Conservation (phyloP, 2,113 vertebrate species). For the Aythya baeri region DNA sequence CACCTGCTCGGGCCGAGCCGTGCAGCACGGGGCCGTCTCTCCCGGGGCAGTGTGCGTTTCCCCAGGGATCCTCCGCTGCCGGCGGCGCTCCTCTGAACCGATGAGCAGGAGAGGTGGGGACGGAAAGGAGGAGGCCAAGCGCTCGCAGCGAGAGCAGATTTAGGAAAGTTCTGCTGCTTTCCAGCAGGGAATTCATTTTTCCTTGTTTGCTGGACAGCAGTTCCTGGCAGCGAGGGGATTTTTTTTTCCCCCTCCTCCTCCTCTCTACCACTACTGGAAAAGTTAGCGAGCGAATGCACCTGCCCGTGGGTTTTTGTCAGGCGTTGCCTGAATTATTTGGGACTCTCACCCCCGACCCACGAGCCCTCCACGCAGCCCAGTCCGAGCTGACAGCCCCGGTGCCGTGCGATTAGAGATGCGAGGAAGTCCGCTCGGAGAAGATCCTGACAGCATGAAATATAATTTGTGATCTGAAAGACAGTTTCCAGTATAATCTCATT, state of each 20-base stretch:
- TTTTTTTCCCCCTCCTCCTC: not conserved
- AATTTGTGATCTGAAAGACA: conserved; percentile 86
- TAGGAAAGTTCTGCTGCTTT: conserved; percentile 46
- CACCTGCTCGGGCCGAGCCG: not conserved
- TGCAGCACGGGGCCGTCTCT: not conserved
- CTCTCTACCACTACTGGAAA: not conserved
- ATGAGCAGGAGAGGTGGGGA: not conserved
- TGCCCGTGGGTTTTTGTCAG: not conserved
- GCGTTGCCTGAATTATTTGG: not conserved
- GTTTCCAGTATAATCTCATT: conserved; percentile 89
- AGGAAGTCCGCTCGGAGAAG: conserved; percentile 76
- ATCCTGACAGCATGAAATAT: conserved; percentile 84
- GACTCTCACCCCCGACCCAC: accelerated
- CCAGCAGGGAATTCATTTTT: conserved; percentile 24
- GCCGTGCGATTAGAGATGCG: conserved; percentile 58
- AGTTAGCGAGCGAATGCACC: not conserved
- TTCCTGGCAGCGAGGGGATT: not conserved
- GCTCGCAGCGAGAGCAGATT: not conserved
- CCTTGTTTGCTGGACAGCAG: conserved; percentile 56
- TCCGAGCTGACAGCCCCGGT: conserved; percentile 7
- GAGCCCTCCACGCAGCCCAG: not conserved
- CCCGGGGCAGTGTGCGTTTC: not conserved
- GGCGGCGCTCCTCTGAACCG: not conserved
- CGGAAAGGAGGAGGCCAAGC: conserved; percentile 9
- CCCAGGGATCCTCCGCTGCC: not conserved